Percentiles rank a stretch among this genome's conserved stretches.
These are phyloP conservation scores for Spatulosminthurus flaviceps DNA, from an alignment of 2,888 invertebrate species.

Conservation along the genomic window DNA sequence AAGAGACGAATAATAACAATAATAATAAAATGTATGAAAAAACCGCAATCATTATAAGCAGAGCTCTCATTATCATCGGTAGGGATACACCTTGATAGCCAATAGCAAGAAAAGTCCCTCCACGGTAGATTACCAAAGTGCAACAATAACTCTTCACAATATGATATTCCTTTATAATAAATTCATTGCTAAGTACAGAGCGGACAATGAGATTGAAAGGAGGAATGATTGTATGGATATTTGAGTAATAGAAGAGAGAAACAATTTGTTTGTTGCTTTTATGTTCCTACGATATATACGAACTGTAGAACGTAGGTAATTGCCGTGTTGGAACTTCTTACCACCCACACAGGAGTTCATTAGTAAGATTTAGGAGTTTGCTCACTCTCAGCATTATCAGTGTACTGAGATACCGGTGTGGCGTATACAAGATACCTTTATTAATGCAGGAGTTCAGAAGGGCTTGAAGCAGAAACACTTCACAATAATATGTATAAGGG, in stretches of 20 bases:
- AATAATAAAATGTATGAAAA: constrained; percentile 1
- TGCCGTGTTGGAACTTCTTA: constrained; percentile 13
- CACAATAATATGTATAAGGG: background rate
- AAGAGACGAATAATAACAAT: background rate
- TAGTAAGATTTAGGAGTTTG: constrained; percentile 22
- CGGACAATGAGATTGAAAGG: constrained; percentile 1
- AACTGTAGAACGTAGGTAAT: too few species aligned
- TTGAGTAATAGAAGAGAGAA: constrained; percentile 4
- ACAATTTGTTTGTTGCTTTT: constrained; percentile 3
- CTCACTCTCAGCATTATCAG: background rate
- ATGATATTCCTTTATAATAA: background rate
- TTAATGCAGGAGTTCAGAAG: background rate
- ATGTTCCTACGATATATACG: background rate
- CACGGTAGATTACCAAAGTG: background rate
- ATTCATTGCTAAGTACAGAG: constrained; percentile 9
- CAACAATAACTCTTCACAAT: background rate
- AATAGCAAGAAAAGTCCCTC: too few species aligned
- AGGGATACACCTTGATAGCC: too few species aligned
- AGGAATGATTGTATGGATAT: constrained; percentile 14
- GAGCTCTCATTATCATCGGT: background rate
- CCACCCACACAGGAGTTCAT: constrained; percentile 26
- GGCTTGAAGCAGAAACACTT: background rate
- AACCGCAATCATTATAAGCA: background rate
- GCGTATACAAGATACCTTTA: too few species aligned
- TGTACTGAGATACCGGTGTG: too few species aligned